Percentiles rank a stretch among this genome's conserved stretches.
These are phyloP conservation scores for Protosalanx chinensis DNA, from an alignment of 2,797 vertebrate genomes.

Conservation along the genomic window DNA sequence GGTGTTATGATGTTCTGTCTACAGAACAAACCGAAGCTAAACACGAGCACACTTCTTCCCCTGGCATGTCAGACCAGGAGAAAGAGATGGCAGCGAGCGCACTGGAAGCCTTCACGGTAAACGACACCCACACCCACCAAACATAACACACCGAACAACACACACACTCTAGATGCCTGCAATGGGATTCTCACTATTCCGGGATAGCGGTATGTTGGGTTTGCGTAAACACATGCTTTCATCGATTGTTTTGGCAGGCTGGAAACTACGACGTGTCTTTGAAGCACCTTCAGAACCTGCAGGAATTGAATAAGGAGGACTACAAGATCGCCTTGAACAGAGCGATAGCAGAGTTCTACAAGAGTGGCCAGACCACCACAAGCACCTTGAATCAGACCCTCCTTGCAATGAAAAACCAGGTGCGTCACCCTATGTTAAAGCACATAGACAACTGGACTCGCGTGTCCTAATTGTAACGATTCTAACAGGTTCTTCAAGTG, in stretches of 20 bases:
- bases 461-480: not conserved
- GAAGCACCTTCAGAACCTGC: slow-evolving; percentile 83
- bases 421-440: slow-evolving; percentile 52
- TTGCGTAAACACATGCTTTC: not conserved
- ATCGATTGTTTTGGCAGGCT: slow-evolving; percentile 62
- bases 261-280: slow-evolving; percentile 89
- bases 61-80: slow-evolving; percentile 88
- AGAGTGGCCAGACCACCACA: slow-evolving; percentile 88
- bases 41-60: slow-evolving; percentile 77
- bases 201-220: not conserved
- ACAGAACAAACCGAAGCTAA: slow-evolving; percentile 86
- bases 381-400: slow-evolving; percentile 88
- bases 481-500: not conserved
- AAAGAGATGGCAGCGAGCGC: slow-evolving; percentile 86
- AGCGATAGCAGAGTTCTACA: slow-evolving; percentile 92
- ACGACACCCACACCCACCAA: not conserved
- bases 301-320: slow-evolving; percentile 94
- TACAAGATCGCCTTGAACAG: slow-evolving; percentile 95
- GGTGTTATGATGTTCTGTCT: slow-evolving; percentile 22
- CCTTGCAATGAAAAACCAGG: slow-evolving; percentile 90
- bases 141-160: not conserved
- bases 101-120: slow-evolving; percentile 85
- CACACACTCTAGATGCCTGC: not conserved
- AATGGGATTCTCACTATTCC: not conserved
- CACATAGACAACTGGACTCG: not conserved